Evolutionary conservation across 2,113 vertebrate species (phyloP).

Genomic region (Cyprinodon variegatus): DNA sequence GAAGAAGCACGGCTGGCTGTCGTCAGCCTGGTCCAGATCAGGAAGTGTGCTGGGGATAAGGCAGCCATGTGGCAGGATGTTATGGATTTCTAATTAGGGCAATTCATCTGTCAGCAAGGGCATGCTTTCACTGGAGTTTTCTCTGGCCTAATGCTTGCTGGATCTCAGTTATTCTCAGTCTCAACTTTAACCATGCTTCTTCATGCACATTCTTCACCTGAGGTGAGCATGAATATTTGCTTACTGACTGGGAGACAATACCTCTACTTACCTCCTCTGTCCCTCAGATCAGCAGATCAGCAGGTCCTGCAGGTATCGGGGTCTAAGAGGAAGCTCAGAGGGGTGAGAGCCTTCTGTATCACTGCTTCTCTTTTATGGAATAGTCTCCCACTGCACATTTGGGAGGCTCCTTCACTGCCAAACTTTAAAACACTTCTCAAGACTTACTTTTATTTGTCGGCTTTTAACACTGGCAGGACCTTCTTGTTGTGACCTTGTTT

Average conservation of each 20-base stretch:
- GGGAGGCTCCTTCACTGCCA: too few species aligned
- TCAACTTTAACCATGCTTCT: conserved; percentile 40
- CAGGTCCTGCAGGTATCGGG: too few species aligned
- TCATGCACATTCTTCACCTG: conserved; percentile 53
- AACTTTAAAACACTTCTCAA: too few species aligned
- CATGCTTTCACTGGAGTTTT: conserved; percentile 92
- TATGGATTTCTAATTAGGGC: conserved; percentile 99
- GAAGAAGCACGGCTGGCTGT: conserved; percentile 95
- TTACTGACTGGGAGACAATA: conserved; percentile 24
- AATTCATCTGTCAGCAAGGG: conserved; percentile 99
- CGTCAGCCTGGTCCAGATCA: conserved; percentile 96
- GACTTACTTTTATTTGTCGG: too few species aligned
- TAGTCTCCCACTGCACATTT: too few species aligned
- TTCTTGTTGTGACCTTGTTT: too few species aligned
- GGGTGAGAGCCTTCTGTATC: too few species aligned
- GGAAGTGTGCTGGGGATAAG: conserved; percentile 98
- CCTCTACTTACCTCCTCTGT: too few species aligned
- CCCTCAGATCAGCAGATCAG: too few species aligned
- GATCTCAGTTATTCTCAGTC: conserved; percentile 63
- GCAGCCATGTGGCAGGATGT: conserved; percentile 99
- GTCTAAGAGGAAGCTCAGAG: too few species aligned
- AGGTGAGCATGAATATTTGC: conserved; percentile 39
- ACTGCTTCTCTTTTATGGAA: too few species aligned
- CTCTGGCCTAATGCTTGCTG: conserved; percentile 51
- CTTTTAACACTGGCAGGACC: too few species aligned